Base-by-base conservation (phyloP, 2,113 vertebrate species). In the Aix galericulata region DNA sequence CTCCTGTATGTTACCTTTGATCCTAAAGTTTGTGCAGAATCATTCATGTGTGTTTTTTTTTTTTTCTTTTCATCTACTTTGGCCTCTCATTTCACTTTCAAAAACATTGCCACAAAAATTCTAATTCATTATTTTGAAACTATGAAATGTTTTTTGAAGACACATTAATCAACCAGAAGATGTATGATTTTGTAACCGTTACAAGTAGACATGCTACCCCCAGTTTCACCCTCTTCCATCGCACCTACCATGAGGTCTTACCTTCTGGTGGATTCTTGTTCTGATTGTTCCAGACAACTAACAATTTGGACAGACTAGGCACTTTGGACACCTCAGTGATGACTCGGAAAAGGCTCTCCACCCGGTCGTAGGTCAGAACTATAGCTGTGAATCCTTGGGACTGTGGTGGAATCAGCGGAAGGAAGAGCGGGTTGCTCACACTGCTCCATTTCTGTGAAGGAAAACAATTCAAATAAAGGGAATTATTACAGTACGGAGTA, bases 271-370 rank as follows among this genome's bases (percentile, higher is more conserved):
- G 99, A 90, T 98, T 99, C 95, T 99, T 99, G 94, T 99, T 99
- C 97, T 99, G 99, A 95, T 99, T 99, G 95, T 99, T 99, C 99
- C 99, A 99, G 71, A 99, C 99, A 23, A 99, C 99, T 44, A 99
- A 88, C 75, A 99, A 96, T 88, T 99, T 99, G 89, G 99, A 99
- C 11, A 99, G 98, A 87, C 99, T 99, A 5, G 99, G 99, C 91
- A 99, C 99, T 95, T 99, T 99, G 44, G 99, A 99, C 90, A 99
- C 99, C 97, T 99, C 99, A 0, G 99, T 99, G 98, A 99, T 99
- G 96, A 99, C 99, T 52, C 99, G 97, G 98, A 99, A 99, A 52
- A 99, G 99, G 94, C 99, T 99, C 97, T 99, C 99, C 38, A 99
- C 98, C 0, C 99, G 98, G 96, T 99, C 99, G 3, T 99, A 99